Base-by-base conservation (phyloP, 2,888 invertebrate genomes). In the Onthophagus sagittarius region DNA sequence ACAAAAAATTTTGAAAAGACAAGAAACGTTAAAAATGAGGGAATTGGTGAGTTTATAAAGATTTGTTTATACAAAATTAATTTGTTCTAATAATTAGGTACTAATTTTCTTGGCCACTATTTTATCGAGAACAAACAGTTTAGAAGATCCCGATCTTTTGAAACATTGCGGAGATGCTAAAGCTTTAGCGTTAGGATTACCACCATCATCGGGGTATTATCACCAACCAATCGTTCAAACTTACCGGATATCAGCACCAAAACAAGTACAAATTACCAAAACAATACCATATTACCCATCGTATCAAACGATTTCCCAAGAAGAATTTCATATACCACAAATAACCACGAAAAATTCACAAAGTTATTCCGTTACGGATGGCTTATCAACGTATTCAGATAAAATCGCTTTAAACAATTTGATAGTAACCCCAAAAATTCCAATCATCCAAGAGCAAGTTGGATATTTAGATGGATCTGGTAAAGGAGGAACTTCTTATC, bases 81-180 rank as follows among this genome's bases (percentile, higher is more conserved):
- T 53, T 53, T 53, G 1, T 53, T 53, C 6, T 53, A 53, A 4
- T 53, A 2, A 53, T 53, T 7, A 53, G 39, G 1, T 53, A 53
- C 2, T 53, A 53, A 53, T 53, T 53, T 53, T 53, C 5, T 53
- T 53, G 9, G 11, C 39, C 2, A 53, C 39, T 4, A 53, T 11
- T 11, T 11, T 53, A 7, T 53, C 39, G 11, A 31, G 9, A 71
- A 73, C 73, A 69, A 72, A 70, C 13, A 79, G 79, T 32, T 70
- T 79, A 14, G 81, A 81, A 78, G 81, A 81, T 71, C 80, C 81
- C 0, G 81, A 81, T 69, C 69, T 81, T 64, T 75, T 80, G 7
- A 77, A 77, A n/a, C 76, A 80, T 73, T 77, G 80, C 71, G 81
- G 81, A 15, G 80, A 81, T 73, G 79, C 80, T 7, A 79, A 77